A percentile compares a stretch with the other conserved stretches of the same genome.
These are phyloP conservation scores for Dryobotodes eremita DNA, from an alignment of 2,888 invertebrate genomes.

Conservation along the genomic window DNA sequence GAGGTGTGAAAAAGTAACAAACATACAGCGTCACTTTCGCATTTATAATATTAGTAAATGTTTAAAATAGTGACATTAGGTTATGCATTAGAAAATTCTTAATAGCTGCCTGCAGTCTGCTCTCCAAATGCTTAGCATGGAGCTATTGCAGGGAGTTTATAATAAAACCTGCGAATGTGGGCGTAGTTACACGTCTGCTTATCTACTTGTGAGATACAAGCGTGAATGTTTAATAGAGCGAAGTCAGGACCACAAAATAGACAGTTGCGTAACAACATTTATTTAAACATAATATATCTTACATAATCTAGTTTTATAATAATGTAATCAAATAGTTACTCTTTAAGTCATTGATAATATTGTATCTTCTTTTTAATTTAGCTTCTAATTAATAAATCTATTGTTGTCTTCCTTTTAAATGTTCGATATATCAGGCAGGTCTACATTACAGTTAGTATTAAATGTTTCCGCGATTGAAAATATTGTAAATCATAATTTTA, in stretches of 20 bases:
- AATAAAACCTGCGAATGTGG: background rate
- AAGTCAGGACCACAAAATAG: conserved; percentile 1
- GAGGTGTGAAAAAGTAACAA: background rate
- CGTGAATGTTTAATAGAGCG: background rate
- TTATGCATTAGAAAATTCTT: background rate
- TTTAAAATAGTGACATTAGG: too few relatives aligned
- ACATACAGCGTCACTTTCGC: background rate
- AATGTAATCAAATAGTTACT: too few relatives aligned
- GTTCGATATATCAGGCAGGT: too few relatives aligned
- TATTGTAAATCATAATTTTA: too few relatives aligned
- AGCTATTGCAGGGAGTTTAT: background rate
- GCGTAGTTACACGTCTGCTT: background rate
- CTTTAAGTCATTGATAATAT: too few relatives aligned
- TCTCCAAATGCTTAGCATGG: background rate
- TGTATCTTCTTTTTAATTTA: too few relatives aligned
- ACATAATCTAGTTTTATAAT: too few relatives aligned
- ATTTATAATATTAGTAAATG: background rate
- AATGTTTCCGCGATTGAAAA: too few relatives aligned
- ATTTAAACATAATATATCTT: too few relatives aligned
- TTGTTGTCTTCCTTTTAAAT: too few relatives aligned
- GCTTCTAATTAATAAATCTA: too few relatives aligned
- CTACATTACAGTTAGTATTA: too few relatives aligned
- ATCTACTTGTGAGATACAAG: background rate
- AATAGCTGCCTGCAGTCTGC: background rate
- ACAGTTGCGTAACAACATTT: conserved; percentile 26